Evolutionary conservation across 2,888 invertebrate genomes (phyloP), one percentile per base, ranked within the genome.

Genomic region (Eilema depressum): DNA sequence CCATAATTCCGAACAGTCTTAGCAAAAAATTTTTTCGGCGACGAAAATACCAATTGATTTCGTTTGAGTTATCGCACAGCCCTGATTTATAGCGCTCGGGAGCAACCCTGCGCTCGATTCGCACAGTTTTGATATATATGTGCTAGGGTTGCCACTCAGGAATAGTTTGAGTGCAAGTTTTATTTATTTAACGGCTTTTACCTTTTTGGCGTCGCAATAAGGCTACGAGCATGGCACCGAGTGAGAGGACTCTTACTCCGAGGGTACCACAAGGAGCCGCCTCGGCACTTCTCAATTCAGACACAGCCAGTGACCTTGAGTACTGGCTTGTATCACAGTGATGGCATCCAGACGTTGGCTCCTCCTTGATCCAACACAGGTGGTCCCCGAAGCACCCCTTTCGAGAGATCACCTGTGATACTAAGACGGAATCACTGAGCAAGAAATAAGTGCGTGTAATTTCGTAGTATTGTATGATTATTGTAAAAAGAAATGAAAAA

Each of bases 61-160:
- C 81, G 71, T 72, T 75, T 80, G 79, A 83, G 77, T 82, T 85
- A 83, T 83, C 76, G 87, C 81, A 53, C 82, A 86, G 73, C 83
- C 84, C 84, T 88, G 89, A 90, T 91, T 91, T 92, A 92, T 91
- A 82, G 86, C 82, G 82, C 81, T 85, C 87, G 79, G 83, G 82
- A 79, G 73, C 88, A 86, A 84, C 84, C 83, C 83, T 83, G 84
- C 76, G 75, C 74, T 63, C 69, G 83, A 80, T 80, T 83, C 77
- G 77, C 75, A 76, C 81, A 83, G 82, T 85, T 90, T 88, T 92
- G 90, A 92, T 89, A 88, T 88, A 88, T 88, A 91, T 86, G 85
- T 83, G 81, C 81, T 80, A 85, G 85, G 84, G 82, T 87, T 87
- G 85, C 85, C 85, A 85, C 87, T 85, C 78, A 83, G 85, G 89